Percentiles rank a stretch among this genome's conserved stretches.
Conservation (phyloP, 2,113 vertebrate genomes). For the Amazona guildingii region DNA sequence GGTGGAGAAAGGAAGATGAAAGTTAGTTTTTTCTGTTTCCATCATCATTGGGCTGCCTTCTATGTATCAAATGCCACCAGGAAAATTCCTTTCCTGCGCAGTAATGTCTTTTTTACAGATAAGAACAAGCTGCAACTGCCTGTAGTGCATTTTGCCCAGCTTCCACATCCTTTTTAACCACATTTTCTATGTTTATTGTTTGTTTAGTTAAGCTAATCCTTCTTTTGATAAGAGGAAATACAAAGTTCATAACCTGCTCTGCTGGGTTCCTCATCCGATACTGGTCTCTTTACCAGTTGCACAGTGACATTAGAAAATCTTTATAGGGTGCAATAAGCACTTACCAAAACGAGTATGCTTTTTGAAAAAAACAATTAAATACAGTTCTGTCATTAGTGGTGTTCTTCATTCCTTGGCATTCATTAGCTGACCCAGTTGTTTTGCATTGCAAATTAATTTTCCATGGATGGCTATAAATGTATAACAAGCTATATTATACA, state of each 20-base stretch:
- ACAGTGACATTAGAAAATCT: background rate
- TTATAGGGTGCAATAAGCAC: background rate
- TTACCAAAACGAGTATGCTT: background rate
- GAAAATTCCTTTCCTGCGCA: background rate
- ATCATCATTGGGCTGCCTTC: background rate
- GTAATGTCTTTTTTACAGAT: background rate
- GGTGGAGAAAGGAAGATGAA: background rate
- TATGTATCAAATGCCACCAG: background rate
- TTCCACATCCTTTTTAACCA: background rate
- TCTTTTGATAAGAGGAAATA: background rate
- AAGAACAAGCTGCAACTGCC: background rate
- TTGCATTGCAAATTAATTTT: slow-evolving; percentile 32
- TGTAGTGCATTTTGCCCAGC: background rate
- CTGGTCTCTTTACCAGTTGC: background rate
- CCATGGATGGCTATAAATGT: background rate
- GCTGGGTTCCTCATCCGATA: background rate
- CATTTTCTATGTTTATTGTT: background rate
- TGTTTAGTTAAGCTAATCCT: background rate
- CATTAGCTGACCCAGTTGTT: background rate
- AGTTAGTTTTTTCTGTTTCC: background rate
- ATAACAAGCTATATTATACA: background rate
- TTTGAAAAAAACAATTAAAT: background rate
- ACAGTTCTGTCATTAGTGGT: background rate
- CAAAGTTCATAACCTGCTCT: background rate
- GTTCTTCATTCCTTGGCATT: background rate